These are phyloP conservation scores for Lamellibrachia luymesi DNA, from an alignment of 1,140 invertebrate species.

Conservation along the genomic window DNA sequence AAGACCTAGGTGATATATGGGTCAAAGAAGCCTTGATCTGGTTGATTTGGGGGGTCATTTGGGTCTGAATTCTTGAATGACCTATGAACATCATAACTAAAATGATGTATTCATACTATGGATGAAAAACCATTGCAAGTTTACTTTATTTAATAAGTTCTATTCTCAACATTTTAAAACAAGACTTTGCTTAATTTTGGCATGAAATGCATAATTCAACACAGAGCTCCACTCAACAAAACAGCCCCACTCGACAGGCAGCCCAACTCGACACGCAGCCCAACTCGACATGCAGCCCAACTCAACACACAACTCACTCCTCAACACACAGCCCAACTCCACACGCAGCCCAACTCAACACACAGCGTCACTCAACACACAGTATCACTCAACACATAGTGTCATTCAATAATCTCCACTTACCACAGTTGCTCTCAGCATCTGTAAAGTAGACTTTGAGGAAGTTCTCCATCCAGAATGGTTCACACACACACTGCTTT, in stretches of 20 bases:
- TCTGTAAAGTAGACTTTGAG: constrained; percentile 65
- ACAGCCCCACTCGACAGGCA: too few relatives aligned
- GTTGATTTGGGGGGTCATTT: background rate
- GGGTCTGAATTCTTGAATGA: background rate
- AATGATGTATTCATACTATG: background rate
- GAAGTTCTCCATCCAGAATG: constrained; percentile 91
- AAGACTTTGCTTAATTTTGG: too few relatives aligned
- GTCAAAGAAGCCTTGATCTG: background rate
- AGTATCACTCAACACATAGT: background rate
- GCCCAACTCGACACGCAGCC: too few relatives aligned
- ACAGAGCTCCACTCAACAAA: too few relatives aligned
- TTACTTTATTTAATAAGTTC: too few relatives aligned
- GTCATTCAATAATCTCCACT: constrained; percentile 43
- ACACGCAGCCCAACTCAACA: too few relatives aligned
- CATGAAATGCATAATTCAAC: too few relatives aligned
- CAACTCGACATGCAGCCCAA: too few relatives aligned
- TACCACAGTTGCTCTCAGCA: constrained; percentile 75
- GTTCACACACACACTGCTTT: constrained; percentile 83
- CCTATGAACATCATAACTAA: background rate
- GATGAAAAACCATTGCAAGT: too few relatives aligned
- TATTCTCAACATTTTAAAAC: too few relatives aligned
- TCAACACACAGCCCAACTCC: too few relatives aligned
- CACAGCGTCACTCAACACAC: background rate
- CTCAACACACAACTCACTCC: too few relatives aligned
- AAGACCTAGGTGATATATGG: background rate